Evolutionary conservation across 1,140 invertebrate genomes (phyloP).

Genomic region (Oedothorax gibbosus): DNA sequence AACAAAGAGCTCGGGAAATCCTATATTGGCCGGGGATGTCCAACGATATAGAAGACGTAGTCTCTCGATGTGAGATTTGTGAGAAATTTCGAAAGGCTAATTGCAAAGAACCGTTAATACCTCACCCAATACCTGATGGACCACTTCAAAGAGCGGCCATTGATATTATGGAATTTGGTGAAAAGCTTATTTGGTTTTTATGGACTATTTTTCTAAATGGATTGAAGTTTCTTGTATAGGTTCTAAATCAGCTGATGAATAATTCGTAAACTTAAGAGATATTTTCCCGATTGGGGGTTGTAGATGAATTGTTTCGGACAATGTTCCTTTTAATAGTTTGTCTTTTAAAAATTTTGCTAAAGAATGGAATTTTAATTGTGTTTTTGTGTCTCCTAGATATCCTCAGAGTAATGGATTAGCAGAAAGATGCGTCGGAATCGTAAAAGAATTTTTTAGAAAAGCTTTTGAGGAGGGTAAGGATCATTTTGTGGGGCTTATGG

Average conservation of each 20-base stretch:
- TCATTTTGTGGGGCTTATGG: slow-evolving; percentile 39
- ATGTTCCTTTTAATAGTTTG: slow-evolving; percentile 24
- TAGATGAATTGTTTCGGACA: slow-evolving; percentile 26
- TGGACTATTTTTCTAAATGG: slow-evolving; percentile 40
- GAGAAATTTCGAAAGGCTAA: too few species aligned
- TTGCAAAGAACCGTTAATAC: too few species aligned
- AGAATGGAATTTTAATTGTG: slow-evolving; percentile 28
- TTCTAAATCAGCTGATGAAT: slow-evolving; percentile 12
- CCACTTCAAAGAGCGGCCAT: slow-evolving; percentile 9
- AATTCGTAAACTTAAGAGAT: slow-evolving; percentile 17
- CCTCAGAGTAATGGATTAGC: slow-evolving; percentile 25
- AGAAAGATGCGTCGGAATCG: slow-evolving; percentile 37
- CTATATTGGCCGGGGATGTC: too few species aligned
- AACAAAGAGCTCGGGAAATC: slow-evolving; percentile 8
- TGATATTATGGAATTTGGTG: slow-evolving; percentile 31
- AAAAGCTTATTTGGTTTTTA: slow-evolving; percentile 18
- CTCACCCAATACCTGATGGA: slow-evolving; percentile 1
- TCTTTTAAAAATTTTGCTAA: slow-evolving; percentile 29
- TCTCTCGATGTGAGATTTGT: too few species aligned
- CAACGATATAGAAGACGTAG: too few species aligned
- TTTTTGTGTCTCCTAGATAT: slow-evolving; percentile 22
- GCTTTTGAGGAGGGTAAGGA: slow-evolving; percentile 12
- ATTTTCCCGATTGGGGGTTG: slow-evolving; percentile 3
- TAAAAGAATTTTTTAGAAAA: slow-evolving; percentile 33
- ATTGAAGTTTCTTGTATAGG: not conserved